Evolutionary conservation across 2,797 vertebrate genomes (phyloP).

Genomic region (Danio albolineatus): DNA sequence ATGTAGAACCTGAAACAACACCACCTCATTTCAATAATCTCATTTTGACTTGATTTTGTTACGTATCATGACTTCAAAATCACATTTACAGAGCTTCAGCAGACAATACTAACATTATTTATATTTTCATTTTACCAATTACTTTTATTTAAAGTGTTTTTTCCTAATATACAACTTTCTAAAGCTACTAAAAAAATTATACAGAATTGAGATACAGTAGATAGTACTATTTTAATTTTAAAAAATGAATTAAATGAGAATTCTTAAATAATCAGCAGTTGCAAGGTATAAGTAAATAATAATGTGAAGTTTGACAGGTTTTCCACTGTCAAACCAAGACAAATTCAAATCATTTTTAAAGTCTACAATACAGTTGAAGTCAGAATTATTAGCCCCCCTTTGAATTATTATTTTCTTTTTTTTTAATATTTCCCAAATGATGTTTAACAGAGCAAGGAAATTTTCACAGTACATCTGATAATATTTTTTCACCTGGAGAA

Average conservation of each 20-base stretch:
- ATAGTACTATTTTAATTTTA: neutral
- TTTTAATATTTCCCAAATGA: too few relatives aligned
- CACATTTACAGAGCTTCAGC: neutral
- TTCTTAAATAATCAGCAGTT: neutral
- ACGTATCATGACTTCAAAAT: neutral
- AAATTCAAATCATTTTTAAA: neutral
- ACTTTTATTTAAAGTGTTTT: neutral
- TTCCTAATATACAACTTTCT: too few relatives aligned
- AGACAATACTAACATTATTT: neutral
- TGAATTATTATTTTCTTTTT: too few relatives aligned
- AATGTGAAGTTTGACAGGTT: neutral
- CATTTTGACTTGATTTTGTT: neutral
- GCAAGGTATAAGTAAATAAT: neutral
- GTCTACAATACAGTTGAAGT: too few relatives aligned
- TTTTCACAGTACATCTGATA: too few relatives aligned
- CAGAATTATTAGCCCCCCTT: too few relatives aligned
- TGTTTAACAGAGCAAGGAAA: too few relatives aligned
- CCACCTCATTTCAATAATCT: neutral
- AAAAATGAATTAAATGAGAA: neutral
- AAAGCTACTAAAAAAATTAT: neutral
- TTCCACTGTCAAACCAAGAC: neutral
- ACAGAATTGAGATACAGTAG: neutral
- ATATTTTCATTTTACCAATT: neutral
- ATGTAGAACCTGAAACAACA: constrained; percentile 93
- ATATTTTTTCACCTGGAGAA: too few relatives aligned